Percentiles rank a stretch among this genome's conserved stretches.
Evolutionary conservation across 2,888 invertebrate genomes (phyloP).

Genomic region (Oligia strigilis): DNA sequence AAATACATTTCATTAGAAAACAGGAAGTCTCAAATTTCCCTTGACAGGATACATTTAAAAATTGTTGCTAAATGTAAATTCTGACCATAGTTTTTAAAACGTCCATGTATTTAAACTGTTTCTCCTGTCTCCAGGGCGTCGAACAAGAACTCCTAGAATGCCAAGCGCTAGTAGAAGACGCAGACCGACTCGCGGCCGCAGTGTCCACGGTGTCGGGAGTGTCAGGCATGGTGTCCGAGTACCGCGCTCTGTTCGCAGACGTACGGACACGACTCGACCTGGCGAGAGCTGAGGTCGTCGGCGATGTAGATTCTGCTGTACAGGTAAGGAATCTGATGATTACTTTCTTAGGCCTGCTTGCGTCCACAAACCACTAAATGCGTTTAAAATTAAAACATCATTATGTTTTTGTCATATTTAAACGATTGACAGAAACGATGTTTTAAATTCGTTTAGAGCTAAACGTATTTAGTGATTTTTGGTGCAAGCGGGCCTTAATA

Average conservation of each 20-base stretch:
- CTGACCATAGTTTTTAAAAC: neutral
- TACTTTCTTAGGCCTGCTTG: neutral
- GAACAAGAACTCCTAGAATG: conserved; percentile 84
- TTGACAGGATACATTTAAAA: neutral
- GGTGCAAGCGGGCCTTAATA: neutral
- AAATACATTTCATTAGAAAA: neutral
- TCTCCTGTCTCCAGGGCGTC: conserved; percentile 74
- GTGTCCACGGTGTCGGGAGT: conserved; percentile 76
- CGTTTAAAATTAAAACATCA: neutral
- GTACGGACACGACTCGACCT: conserved; percentile 79
- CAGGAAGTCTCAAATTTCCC: neutral
- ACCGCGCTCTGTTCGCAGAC: conserved; percentile 82
- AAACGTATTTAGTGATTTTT: neutral
- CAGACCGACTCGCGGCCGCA: conserved; percentile 79
- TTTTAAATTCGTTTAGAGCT: neutral
- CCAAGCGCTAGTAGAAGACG: conserved; percentile 80
- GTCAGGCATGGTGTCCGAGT: conserved; percentile 83
- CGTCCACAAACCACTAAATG: neutral
- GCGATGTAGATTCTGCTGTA: conserved; percentile 84
- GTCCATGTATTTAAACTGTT: neutral
- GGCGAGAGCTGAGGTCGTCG: conserved; percentile 82
- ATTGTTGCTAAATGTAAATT: neutral
- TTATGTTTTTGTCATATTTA: neutral
- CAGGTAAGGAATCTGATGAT: conserved; percentile 75
- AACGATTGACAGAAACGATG: neutral